Evolutionary conservation across 2,113 vertebrate species (phyloP).

Genomic region (Actinemys pallida): DNA sequence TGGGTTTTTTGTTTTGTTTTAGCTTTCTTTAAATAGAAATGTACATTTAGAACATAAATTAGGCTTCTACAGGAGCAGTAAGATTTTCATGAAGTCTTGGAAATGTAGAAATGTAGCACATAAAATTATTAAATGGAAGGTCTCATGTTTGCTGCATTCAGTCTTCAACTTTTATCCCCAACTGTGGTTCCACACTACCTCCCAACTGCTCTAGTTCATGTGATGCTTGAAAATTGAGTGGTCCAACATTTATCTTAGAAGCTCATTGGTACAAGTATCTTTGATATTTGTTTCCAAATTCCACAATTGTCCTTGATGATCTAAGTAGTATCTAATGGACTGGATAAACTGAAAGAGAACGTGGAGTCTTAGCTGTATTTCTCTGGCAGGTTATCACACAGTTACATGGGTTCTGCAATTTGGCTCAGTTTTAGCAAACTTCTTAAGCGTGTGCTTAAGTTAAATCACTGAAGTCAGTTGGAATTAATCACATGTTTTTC

Average conservation of each 20-base stretch:
- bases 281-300: not conserved
- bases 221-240: not conserved
- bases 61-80: not conserved
- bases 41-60: not conserved
- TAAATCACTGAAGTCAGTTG: not conserved
- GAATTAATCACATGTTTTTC: not conserved
- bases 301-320: not conserved
- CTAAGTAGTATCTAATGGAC: not conserved
- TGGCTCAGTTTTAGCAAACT: not conserved
- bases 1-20: not conserved
- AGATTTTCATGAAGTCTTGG: not conserved
- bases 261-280: not conserved
- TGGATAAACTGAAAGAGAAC: not conserved
- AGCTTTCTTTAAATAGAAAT: not conserved
- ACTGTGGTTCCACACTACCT: not conserved
- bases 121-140: not conserved
- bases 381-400: not conserved
- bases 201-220: not conserved
- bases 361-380: not conserved
- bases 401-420: not conserved
- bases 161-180: not conserved
- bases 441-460: not conserved
- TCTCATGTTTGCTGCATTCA: not conserved
- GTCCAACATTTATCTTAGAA: not conserved
- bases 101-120: not conserved